phyloP scores from a whole-genome alignment of 2,888 invertebrate species.

The Dasypolia templi region DNA sequence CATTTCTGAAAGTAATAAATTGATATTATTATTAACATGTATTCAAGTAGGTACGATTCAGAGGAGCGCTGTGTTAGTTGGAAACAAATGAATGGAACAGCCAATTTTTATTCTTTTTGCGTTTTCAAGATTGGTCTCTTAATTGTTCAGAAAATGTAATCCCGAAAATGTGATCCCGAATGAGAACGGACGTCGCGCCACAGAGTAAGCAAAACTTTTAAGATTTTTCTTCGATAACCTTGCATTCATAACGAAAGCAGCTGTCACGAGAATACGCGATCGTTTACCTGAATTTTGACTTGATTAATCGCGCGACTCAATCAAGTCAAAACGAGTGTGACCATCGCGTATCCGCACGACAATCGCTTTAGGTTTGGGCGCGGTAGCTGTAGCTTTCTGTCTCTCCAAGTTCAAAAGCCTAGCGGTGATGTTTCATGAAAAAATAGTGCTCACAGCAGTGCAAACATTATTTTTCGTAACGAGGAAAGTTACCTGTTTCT shows the following conservation, averaged over 20 bases:
- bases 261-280: neutral
- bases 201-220: neutral
- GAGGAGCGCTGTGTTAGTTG: neutral
- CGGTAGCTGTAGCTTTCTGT: neutral
- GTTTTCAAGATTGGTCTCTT: neutral
- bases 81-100: too few relatives aligned
- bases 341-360: neutral
- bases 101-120: neutral
- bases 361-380: neutral
- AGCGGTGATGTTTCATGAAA: neutral
- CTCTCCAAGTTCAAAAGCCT: neutral
- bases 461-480: slow-evolving; percentile 1
- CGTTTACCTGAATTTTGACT: too few relatives aligned
- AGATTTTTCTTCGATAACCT: neutral
- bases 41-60: neutral
- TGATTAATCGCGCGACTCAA: neutral
- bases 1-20: slow-evolving; percentile 29
- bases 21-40: neutral
- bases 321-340: neutral
- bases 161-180: neutral
- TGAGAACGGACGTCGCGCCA: neutral
- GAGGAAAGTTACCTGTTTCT: slow-evolving; percentile 34
- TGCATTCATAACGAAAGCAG: neutral
- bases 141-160: neutral
- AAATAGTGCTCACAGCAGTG: neutral